Percentiles rank a stretch among this genome's conserved stretches.
phyloP scores from a whole-genome alignment of 2,797 vertebrate species.

The Ptychadena robeensis region DNA sequence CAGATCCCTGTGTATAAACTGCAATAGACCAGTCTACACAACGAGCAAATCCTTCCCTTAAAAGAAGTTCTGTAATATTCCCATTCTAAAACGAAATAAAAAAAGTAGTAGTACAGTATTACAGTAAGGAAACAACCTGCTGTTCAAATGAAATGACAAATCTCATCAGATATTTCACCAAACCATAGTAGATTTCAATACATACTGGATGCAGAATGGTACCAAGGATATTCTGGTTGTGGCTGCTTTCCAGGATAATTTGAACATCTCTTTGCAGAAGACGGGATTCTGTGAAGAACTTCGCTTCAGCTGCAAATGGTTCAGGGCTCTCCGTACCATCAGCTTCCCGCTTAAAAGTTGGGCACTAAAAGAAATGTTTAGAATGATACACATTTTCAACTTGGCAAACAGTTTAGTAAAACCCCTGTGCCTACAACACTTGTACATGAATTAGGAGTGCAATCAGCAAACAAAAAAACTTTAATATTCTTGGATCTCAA shows the following conservation, averaged over 20 bases:
- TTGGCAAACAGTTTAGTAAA: no score
- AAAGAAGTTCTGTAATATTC: conserved; percentile 94
- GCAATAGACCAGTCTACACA: conserved; percentile 98
- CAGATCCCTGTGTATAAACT: conserved; percentile 91
- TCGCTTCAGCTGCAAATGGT: conserved; percentile 92
- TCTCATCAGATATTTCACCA: neutral
- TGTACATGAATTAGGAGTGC: no score
- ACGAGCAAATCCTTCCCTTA: conserved; percentile 95
- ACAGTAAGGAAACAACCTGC: neutral
- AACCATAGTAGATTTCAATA: neutral
- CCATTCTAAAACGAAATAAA: conserved; percentile 81
- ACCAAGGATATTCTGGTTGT: conserved; percentile 94
- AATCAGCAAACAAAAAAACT: no score
- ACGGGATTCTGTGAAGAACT: conserved; percentile 96
- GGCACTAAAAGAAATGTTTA: conserved; percentile 77
- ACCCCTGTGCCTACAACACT: no score
- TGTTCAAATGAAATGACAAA: neutral
- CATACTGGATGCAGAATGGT: conserved; percentile 81
- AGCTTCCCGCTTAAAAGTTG: conserved; percentile 89
- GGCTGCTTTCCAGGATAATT: conserved; percentile 95
- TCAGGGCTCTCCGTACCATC: conserved; percentile 88
- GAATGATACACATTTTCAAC: neutral
- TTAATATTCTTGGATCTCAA: no score
- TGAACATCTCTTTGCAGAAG: conserved; percentile 96
- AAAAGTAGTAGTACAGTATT: neutral